Evolutionary conservation across 2,797 vertebrate genomes (phyloP).

Genomic region (Urophycis tenuis): DNA sequence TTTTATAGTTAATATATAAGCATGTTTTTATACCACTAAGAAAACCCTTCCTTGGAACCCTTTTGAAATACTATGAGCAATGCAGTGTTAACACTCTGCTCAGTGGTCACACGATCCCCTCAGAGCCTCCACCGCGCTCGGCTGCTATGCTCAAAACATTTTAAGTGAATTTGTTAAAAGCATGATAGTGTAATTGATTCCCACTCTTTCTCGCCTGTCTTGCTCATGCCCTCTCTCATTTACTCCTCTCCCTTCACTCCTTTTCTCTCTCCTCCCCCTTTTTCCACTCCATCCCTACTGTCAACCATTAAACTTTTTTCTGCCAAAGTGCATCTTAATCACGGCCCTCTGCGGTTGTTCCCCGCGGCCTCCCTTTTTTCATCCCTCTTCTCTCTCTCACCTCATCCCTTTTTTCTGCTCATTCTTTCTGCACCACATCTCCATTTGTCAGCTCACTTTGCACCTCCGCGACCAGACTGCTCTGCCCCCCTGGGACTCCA

Average conservation of each 20-base stretch:
- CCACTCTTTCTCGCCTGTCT: conserved; percentile 26
- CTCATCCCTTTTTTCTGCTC: conserved; percentile 11
- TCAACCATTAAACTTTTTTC: conserved; percentile 45
- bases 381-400: not conserved
- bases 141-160: conserved; percentile 19
- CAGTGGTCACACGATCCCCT: not conserved
- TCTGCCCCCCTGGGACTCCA: conserved; percentile 47
- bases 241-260: not conserved
- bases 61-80: not conserved
- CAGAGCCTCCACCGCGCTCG: not conserved
- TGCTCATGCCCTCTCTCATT: not conserved
- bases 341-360: conserved; percentile 25
- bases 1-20: not conserved
- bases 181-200: conserved; percentile 37
- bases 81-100: not conserved
- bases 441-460: conserved; percentile 38
- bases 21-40: not conserved
- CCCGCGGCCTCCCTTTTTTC: not conserved
- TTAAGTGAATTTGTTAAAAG: conserved; percentile 37
- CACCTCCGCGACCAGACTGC: conserved; percentile 50
- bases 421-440: conserved; percentile 32
- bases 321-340: conserved; percentile 50
- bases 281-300: conserved; percentile 17
- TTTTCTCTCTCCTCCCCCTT: not conserved
- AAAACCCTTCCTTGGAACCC: not conserved